Conservation (phyloP, 2,888 invertebrate genomes). For the Galerucella pusilla region DNA sequence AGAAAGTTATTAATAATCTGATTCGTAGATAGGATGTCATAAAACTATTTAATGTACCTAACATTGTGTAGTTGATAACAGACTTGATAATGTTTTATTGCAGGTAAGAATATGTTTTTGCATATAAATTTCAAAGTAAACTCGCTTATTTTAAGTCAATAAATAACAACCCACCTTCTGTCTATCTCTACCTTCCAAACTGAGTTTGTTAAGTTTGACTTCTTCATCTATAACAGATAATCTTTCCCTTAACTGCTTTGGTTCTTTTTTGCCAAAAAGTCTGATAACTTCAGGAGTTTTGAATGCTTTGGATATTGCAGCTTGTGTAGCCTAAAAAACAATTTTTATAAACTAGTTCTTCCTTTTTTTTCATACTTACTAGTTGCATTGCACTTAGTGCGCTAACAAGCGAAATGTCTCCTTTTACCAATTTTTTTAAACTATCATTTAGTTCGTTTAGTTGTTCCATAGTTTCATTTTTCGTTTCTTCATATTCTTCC, state of each 20-base stretch:
- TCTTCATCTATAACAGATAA: conserved; percentile 72
- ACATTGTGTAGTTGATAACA: too few relatives aligned
- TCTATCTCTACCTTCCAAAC: conserved; percentile 65
- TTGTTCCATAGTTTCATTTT: conserved; percentile 77
- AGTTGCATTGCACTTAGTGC: conserved; percentile 74
- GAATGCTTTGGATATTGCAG: conserved; percentile 79
- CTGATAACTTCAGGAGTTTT: conserved; percentile 80
- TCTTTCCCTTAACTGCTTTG: conserved; percentile 72
- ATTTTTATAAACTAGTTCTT: neutral
- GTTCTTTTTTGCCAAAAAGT: conserved; percentile 78
- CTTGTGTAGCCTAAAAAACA: conserved; percentile 73
- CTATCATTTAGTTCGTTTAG: conserved; percentile 75
- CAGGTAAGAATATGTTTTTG: too few relatives aligned
- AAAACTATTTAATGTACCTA: too few relatives aligned
- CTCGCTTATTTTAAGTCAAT: neutral
- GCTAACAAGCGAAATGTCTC: conserved; percentile 76
- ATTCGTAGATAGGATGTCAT: too few relatives aligned
- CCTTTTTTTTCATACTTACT: conserved; percentile 62
- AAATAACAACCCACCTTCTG: conserved; percentile 64
- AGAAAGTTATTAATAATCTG: too few relatives aligned
- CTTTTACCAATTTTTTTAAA: conserved; percentile 72
- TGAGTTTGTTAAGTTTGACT: conserved; percentile 71
- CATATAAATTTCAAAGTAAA: neutral
- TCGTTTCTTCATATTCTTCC: conserved; percentile 76
- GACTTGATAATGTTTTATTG: too few relatives aligned